Base-by-base conservation (phyloP, 2,888 invertebrate genomes). In the Pomacea canaliculata region DNA sequence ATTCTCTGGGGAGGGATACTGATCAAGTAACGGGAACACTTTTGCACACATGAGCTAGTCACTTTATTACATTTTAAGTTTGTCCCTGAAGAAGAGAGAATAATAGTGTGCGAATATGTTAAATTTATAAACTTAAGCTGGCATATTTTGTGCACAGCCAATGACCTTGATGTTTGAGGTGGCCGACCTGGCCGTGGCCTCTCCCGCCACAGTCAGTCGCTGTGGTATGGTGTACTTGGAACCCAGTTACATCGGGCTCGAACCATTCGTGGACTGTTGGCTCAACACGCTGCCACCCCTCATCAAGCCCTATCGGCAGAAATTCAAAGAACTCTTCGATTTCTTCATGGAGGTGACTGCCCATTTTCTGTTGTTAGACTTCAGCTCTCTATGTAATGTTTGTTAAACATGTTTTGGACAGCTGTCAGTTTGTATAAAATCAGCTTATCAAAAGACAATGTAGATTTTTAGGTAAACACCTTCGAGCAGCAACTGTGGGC, bases 181-280 rank as follows among this genome's bases (percentile, higher is more conserved):
- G 37, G 86, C 85, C 71, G 91, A 91, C 81, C 81, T 91, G 59
- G 90, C 91, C 13, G 91, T 95, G 13, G 96, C 96, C 0, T 96
- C 96, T 0, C 96, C 96, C 0, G 96, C 96, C 0, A 91, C 91
- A 16, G 91, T 91, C 71, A 89, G 89, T 77, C 86, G 91, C 67
- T 91, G 91, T 86, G 91, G 91, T 79, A 91, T 91, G 91, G 91
- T 91, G 27, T 91, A 91, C 82, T 82, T 91, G 51, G 91, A 91
- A 80, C 91, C 91, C 8, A 91, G 92, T 75, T 94, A 94, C 10
- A 92, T 95, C 12, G 95, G 95, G 0, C 90, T 95, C 37, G 91
- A 92, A 76, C 94, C 95, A 0, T 93, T 95, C 71, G 92, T 95
- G 37, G 94, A 94, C 85, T 95, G 95, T 81, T 95, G 95, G 95